These are phyloP conservation scores for Callosobruchus maculatus DNA, from an alignment of 2,888 invertebrate species.

Conservation along the genomic window DNA sequence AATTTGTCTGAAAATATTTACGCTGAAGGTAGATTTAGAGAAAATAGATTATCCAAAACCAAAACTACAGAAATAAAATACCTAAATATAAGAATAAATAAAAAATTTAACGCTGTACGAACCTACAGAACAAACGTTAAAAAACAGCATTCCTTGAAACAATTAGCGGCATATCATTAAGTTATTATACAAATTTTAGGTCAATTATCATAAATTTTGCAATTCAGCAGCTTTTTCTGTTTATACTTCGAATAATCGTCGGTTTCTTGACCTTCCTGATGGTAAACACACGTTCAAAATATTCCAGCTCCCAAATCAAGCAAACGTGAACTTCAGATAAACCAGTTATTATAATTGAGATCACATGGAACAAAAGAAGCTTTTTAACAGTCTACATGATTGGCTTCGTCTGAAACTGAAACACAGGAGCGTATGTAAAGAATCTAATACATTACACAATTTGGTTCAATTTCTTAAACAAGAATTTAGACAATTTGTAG, in stretches of 20 bases:
- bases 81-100: too few species aligned
- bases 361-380: not conserved
- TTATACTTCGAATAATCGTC: not conserved
- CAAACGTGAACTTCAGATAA: not conserved
- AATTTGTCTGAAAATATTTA: too few species aligned
- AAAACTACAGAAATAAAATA: too few species aligned
- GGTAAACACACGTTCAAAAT: not conserved
- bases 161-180: not conserved
- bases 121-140: too few species aligned
- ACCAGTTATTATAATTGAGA: not conserved
- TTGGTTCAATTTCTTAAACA: too few species aligned
- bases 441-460: too few species aligned
- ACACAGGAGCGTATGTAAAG: too few species aligned
- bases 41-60: too few species aligned
- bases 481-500: too few species aligned
- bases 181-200: not conserved
- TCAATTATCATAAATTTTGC: not conserved
- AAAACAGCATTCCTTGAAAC: not conserved
- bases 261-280: not conserved
- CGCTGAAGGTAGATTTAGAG: too few species aligned
- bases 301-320: not conserved
- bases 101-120: too few species aligned
- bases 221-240: not conserved
- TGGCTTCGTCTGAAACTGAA: too few species aligned
- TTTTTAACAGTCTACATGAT: not conserved